phyloP scores from a whole-genome alignment of 1,140 invertebrate species.

The Listronotus oregonensis region DNA sequence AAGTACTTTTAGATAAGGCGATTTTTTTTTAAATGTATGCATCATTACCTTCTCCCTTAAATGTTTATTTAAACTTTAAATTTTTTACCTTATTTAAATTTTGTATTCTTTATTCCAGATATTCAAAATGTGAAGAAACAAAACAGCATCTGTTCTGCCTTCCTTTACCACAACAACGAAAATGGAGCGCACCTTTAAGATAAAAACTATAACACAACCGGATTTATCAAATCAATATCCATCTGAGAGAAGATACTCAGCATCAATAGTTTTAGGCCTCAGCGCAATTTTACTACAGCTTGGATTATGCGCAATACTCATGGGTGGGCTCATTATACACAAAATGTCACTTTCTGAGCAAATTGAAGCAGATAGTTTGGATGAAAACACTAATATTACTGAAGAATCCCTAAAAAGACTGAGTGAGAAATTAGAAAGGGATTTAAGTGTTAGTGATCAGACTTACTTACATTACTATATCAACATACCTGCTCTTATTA shows the following conservation, averaged over 20 bases:
- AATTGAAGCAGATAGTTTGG: not conserved
- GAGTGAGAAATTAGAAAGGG: slow-evolving; percentile 29
- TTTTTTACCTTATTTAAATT: too few species aligned
- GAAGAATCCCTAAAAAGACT: slow-evolving; percentile 1
- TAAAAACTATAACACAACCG: slow-evolving; percentile 33
- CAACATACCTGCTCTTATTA: slow-evolving; percentile 38
- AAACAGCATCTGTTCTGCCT: too few species aligned
- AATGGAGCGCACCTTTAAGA: slow-evolving; percentile 39
- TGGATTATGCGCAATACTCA: slow-evolving; percentile 56
- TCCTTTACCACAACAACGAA: too few species aligned
- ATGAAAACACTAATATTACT: not conserved
- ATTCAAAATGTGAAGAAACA: too few species aligned
- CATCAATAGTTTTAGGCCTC: slow-evolving; percentile 68
- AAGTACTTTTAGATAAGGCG: too few species aligned
- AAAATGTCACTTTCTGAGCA: slow-evolving; percentile 26
- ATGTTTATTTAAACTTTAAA: too few species aligned
- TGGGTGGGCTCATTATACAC: slow-evolving; percentile 39
- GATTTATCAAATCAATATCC: slow-evolving; percentile 37
- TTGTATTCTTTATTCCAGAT: too few species aligned
- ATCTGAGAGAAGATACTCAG: slow-evolving; percentile 69
- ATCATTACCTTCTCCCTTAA: too few species aligned
- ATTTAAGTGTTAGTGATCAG: slow-evolving; percentile 18
- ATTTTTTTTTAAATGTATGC: too few species aligned
- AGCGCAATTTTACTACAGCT: slow-evolving; percentile 65
- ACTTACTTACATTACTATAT: slow-evolving; percentile 33